These are phyloP conservation scores for Ammospiza caudacuta DNA, from an alignment of 2,113 vertebrate species.

Conservation along the genomic window DNA sequence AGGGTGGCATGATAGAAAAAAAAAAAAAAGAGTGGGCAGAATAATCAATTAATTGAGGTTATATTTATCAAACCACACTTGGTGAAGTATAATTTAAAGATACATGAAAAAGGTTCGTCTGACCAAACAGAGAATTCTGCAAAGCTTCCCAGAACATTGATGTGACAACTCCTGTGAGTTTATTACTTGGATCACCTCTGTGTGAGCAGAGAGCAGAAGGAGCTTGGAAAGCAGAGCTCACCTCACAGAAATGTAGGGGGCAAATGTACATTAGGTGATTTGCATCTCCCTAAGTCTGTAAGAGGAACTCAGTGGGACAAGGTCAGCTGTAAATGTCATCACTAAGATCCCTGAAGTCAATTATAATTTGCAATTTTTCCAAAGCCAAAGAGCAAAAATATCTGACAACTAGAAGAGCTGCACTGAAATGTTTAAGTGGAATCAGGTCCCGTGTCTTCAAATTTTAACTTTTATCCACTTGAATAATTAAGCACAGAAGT, in stretches of 20 bases:
- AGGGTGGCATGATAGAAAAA: not conserved
- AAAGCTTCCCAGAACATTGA: not conserved
- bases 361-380: not conserved
- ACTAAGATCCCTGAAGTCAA: not conserved
- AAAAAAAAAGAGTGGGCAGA: not conserved
- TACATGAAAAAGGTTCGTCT: not conserved
- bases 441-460: not conserved
- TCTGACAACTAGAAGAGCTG: not conserved
- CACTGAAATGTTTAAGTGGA: not conserved
- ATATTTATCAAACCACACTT: not conserved
- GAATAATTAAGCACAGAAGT: not conserved
- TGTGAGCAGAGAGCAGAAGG: not conserved
- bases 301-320: not conserved
- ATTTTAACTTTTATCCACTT: not conserved
- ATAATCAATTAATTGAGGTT: not conserved
- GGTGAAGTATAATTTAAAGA: not conserved
- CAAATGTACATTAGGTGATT: not conserved
- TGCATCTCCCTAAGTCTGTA: not conserved
- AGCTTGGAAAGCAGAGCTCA: not conserved
- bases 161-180: not conserved
- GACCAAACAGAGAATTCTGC: not conserved
- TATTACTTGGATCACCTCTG: not conserved
- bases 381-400: not conserved
- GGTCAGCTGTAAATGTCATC: not conserved
- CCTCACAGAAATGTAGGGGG: fast-evolving